A percentile compares a stretch with the other conserved stretches of the same genome.
Evolutionary conservation across 2,113 vertebrate genomes (phyloP).

Genomic region (Pseudolaguvia tuberculata): DNA sequence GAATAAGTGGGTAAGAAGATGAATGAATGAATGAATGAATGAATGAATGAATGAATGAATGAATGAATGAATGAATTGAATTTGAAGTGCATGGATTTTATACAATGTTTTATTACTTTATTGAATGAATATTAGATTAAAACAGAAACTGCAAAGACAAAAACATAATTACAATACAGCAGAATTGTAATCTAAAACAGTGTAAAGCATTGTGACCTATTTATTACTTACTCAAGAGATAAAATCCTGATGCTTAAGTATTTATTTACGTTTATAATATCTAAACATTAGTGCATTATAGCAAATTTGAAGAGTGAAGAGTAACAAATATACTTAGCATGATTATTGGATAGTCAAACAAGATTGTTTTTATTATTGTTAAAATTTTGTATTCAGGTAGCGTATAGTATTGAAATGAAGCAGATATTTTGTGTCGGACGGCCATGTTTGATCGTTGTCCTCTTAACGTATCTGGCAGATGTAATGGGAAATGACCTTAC

Average conservation of each 20-base stretch:
- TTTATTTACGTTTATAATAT: background rate
- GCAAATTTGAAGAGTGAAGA: background rate
- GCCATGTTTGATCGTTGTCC: background rate
- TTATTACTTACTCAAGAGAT: no score
- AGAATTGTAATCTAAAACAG: no score
- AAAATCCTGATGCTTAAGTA: background rate
- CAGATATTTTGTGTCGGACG: background rate
- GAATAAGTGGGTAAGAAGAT: no score
- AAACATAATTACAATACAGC: background rate
- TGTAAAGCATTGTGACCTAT: no score
- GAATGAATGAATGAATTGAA: no score
- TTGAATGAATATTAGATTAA: background rate
- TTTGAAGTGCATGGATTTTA: background rate
- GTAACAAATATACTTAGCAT: background rate
- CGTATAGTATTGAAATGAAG: background rate
- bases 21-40: no score
- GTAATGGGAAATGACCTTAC: constrained; percentile 42
- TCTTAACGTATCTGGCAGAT: constrained; percentile 59
- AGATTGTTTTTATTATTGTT: background rate
- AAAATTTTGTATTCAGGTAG: background rate
- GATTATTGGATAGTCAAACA: background rate
- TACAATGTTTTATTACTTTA: constrained; percentile 17
- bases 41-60: no score
- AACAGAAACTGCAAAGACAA: background rate
- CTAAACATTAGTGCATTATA: background rate